Evolutionary conservation across 2,797 vertebrate genomes (phyloP), one percentile per base, ranked within the genome.

Genomic region (Coendou prehensilis): DNA sequence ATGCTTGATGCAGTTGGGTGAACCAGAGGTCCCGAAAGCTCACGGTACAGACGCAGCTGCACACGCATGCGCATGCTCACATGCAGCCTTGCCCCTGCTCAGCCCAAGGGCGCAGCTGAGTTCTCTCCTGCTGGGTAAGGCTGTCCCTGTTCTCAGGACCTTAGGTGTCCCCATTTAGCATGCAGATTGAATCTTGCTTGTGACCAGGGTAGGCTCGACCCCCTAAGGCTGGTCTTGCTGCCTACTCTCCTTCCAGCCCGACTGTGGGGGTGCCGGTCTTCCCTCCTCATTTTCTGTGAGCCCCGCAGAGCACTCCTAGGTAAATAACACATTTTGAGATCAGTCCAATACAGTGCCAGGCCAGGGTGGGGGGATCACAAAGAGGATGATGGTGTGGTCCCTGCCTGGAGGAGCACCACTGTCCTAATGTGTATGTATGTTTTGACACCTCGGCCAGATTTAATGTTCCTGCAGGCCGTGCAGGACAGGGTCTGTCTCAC

Each of bases 1-100:
- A 5, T 17, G 47, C 26, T 79, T 56, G 47, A 84, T 69, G 56
- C 56, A 37, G 50, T 26, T 50, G 14, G 50, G 50, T 23, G 20
- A 76, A 64, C 15, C 54, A 37, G 30, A 80, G 6, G 6, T 93
- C 64, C 82, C 1, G 14, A 87, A n/a, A 9, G 15, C 33, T 71
- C 30, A 28, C 28, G 47, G 59, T 41, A 56, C 37, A 59, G 50
- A 59, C 4, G 30, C 73, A 84, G 76, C 13, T 41, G 45, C 13
- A 59, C 4, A 9, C 15, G 6, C 6, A 6, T 2, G 1, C 13
- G 33, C 13, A 3, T 47, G 52, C 3, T 2, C 54, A 23, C 9
- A 20, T 6, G 1, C n/a, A 4, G 0, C 20, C 5, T 33, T 17
- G 1, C 41, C 9, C 47, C 57, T 79, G 56, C 28, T 92, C 22